These are phyloP conservation scores for Torymus tubicola DNA, from an alignment of 2,888 invertebrate species.

Conservation along the genomic window DNA sequence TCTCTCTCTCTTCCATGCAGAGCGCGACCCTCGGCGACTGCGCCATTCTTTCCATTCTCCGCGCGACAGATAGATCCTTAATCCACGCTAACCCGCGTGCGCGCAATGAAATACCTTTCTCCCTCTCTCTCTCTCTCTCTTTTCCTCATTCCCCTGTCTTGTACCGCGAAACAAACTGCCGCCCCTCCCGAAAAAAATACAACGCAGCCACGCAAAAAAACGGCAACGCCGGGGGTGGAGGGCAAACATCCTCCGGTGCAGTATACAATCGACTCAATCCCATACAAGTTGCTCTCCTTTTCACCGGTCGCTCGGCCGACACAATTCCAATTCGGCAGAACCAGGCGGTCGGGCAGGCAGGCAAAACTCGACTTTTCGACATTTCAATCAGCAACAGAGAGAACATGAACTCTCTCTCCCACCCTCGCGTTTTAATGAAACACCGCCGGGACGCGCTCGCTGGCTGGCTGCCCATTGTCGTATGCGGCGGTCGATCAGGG, in stretches of 20 bases:
- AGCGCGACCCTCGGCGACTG: neutral
- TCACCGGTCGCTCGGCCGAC: conserved; percentile 62
- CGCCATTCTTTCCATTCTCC: neutral
- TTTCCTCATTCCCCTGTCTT: too few relatives aligned
- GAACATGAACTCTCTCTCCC: conserved; percentile 50
- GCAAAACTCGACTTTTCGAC: conserved; percentile 70
- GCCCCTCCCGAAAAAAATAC: neutral
- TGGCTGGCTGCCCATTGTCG: conserved; percentile 74
- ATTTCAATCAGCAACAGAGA: conserved; percentile 74
- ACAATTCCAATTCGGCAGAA: conserved; percentile 71
- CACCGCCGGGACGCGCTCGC: conserved; percentile 68
- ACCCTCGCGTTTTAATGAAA: conserved; percentile 74
- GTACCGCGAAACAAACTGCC: too few relatives aligned
- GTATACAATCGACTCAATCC: conserved; percentile 72
- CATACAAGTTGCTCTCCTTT: conserved; percentile 74
- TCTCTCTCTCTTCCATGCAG: neutral
- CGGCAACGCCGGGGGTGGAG: conserved; percentile 36
- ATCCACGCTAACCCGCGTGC: neutral
- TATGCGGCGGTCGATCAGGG: conserved; percentile 37
- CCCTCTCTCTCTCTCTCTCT: too few relatives aligned
- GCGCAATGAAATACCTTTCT: conserved; percentile 5
- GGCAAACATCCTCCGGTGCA: neutral
- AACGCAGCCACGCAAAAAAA: neutral
- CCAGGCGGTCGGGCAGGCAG: conserved; percentile 43
- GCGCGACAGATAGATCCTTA: conserved; percentile 10